These are phyloP conservation scores for Drosophila bocki DNA, from an alignment of 1,140 invertebrate genomes.

Conservation along the genomic window DNA sequence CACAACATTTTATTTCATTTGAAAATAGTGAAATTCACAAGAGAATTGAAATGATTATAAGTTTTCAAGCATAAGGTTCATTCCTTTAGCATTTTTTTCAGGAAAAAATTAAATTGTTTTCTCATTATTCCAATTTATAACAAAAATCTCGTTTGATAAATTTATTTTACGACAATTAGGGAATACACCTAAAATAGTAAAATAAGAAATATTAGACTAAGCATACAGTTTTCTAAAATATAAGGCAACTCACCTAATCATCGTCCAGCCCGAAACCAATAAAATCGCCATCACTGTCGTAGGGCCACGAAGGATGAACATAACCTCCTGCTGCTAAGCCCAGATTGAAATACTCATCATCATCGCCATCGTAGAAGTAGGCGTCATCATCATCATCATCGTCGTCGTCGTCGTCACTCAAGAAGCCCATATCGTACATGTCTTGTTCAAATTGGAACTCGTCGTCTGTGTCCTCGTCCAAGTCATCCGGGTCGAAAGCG, in stretches of 20 bases:
- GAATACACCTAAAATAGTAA: neutral
- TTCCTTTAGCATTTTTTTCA: neutral
- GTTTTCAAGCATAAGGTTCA: neutral
- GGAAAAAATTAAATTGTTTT: neutral
- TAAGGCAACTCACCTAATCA: neutral
- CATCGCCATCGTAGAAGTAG: neutral
- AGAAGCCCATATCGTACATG: constrained; percentile 15
- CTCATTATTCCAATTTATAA: neutral
- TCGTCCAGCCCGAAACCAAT: neutral
- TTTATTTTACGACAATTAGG: neutral
- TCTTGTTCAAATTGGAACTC: constrained; percentile 10
- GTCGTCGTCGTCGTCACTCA: constrained; percentile 5
- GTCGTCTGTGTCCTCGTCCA: constrained; percentile 1
- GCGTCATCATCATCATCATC: neutral
- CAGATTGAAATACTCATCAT: constrained; percentile 1
- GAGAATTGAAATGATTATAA: neutral
- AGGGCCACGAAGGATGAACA: constrained; percentile 12
- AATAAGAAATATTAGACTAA: neutral
- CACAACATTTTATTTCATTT: neutral
- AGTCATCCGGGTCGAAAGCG: neutral
- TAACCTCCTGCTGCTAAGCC: neutral
- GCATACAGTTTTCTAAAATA: neutral
- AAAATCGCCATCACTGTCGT: constrained; percentile 9
- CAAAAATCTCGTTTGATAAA: neutral
- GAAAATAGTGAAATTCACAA: neutral